phyloP scores from a whole-genome alignment of 2,113 vertebrate species.

The Glaucomys volans region DNA sequence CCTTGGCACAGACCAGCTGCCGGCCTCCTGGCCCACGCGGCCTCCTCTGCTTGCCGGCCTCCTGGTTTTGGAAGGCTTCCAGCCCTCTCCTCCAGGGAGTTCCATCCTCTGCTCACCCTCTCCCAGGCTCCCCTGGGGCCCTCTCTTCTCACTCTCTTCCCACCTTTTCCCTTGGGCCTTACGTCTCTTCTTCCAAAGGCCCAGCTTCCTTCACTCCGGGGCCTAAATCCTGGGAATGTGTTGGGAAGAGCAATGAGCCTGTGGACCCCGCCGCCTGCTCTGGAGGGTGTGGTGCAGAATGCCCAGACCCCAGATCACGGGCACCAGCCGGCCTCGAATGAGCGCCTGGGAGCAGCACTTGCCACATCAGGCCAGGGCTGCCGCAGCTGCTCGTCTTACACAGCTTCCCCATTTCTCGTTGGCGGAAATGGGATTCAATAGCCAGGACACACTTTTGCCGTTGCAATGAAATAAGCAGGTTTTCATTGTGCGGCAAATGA shows the following conservation, averaged over 20 bases:
- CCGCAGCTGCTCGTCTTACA: accelerated
- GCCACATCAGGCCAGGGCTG: accelerated
- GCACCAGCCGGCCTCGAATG: not conserved
- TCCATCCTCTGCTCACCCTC: not conserved
- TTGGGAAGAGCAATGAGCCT: accelerated
- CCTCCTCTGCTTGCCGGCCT: not conserved
- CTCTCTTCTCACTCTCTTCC: not conserved
- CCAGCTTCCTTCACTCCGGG: not conserved
- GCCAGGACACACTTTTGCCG: not conserved
- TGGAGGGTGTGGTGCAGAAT: accelerated
- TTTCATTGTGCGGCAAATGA: not conserved
- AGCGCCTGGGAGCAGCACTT: not conserved
- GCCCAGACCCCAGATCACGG: accelerated
- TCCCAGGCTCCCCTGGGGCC: not conserved
- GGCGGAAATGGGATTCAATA: not conserved
- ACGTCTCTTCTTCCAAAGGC: not conserved
- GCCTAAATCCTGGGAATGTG: not conserved
- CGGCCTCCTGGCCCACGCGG: not conserved
- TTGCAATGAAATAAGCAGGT: not conserved
- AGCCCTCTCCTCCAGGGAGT: not conserved
- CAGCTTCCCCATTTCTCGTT: accelerated
- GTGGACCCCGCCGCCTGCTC: accelerated
- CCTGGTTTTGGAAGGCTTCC: not conserved
- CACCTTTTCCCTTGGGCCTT: not conserved
- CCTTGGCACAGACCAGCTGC: accelerated